Base-by-base conservation (phyloP, 2,888 invertebrate species). In the Syrphus vitripennis region DNA sequence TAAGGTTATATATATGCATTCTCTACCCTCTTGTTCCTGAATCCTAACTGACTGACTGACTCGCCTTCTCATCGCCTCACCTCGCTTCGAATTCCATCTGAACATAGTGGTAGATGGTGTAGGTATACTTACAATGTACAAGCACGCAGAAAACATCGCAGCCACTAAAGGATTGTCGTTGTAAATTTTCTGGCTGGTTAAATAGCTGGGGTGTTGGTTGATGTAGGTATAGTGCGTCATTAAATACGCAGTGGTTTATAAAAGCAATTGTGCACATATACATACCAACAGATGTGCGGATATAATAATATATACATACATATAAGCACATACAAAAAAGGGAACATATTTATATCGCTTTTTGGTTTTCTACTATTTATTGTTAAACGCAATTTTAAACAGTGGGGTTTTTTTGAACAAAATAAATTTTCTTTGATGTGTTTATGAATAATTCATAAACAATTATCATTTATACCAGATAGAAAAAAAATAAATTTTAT, bases 161-260 rank as follows among this genome's bases (percentile, higher is more conserved):
- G 50, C 71, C 31, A 82, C 63, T 67, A 61, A 76, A 69, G 76
- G 81, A 84, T 84, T 81, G 67, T 59, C 42, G 76, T 84, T 80
- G 81, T 84, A 84, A 84, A 84, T 84, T 84, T 84, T 81, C 81
- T 67, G 81, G 72, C 81, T 81, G 80, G 84, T 69, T 84, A 77
- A 81, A 81, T 83, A 74, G 83, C 78, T 67, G 53, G 81, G 80
- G 81, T 72, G 76, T 81, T 80, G 70, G 75, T 31, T 42, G 19
- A 34, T 29, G n/a, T 50, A 45, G 10, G 26, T 82, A 83, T 83
- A 80, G 76, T 80, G 83, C 80, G 83, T 80, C 83, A 84, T 84
- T 80, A 80, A 84, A 76, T 84, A 75, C 80, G 80, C 74, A 80
- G 83, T 84, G 84, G 84, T 76, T 81, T 80, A 80, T 84, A 80